Conservation (phyloP, 2,113 vertebrate species). For the Etheostoma cragini region DNA sequence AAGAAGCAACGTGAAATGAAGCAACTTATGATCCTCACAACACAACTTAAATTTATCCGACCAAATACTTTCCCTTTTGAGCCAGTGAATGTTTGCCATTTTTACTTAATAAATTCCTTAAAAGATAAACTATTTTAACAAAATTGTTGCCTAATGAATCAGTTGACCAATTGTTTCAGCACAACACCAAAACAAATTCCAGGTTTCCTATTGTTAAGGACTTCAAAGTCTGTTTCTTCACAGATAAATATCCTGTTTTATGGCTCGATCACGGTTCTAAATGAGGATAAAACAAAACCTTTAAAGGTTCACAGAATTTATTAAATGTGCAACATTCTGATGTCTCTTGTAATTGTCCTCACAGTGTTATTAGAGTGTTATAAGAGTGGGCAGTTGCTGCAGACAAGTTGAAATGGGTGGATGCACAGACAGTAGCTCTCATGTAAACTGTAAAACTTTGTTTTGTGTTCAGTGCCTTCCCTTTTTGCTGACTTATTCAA, state of each 20-base stretch:
- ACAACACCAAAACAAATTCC: too few species aligned
- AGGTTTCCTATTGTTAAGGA: too few species aligned
- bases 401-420: slow-evolving; percentile 16
- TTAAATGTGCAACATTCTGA: not conserved
- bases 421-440: not conserved
- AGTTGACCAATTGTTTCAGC: too few species aligned
- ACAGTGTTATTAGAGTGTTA: slow-evolving; percentile 9
- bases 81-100: too few species aligned
- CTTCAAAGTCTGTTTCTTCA: not conserved
- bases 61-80: too few species aligned
- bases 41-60: too few species aligned
- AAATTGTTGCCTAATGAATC: too few species aligned
- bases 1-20: too few species aligned
- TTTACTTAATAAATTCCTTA: too few species aligned
- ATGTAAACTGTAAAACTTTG: slow-evolving; percentile 46
- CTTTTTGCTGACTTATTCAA: slow-evolving; percentile 50
- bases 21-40: too few species aligned
- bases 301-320: not conserved
- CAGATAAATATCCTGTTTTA: not conserved
- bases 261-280: not conserved
- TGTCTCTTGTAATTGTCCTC: not conserved
- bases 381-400: slow-evolving; percentile 15
- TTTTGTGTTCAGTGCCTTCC: slow-evolving; percentile 36
- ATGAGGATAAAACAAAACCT: not conserved
- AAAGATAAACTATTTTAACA: too few species aligned